phyloP scores from a whole-genome alignment of 2,797 vertebrate genomes.

The Rhincodon typus region DNA sequence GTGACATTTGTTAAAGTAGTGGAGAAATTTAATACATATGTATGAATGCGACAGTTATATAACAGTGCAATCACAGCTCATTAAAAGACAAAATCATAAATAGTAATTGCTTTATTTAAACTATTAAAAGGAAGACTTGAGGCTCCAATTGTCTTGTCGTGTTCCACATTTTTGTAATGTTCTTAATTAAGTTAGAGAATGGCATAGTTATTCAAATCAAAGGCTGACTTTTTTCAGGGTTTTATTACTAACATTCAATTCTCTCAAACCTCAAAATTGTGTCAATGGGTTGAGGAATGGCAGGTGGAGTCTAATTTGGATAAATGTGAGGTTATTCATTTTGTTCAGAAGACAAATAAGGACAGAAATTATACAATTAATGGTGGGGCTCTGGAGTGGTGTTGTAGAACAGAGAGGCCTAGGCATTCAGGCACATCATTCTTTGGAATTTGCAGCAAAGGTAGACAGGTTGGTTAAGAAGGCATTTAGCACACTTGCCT shows the following conservation, averaged over 20 bases:
- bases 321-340: too few species aligned
- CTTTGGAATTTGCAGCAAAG: too few species aligned
- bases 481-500: too few species aligned
- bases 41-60: background rate
- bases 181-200: background rate
- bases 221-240: background rate
- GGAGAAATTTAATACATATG: background rate
- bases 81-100: background rate
- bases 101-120: background rate
- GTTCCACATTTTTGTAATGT: background rate
- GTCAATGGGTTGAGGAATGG: too few species aligned
- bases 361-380: too few species aligned
- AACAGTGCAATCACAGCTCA: background rate
- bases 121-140: background rate
- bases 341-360: too few species aligned
- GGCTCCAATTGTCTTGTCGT: background rate
- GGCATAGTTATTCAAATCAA: background rate
- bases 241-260: background rate
- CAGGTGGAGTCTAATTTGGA: too few species aligned
- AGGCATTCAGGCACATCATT: too few species aligned
- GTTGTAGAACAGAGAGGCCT: too few species aligned
- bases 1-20: background rate
- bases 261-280: background rate
- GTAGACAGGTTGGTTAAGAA: too few species aligned
- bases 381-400: too few species aligned